A percentile compares a stretch with the other conserved stretches of the same genome.
These are phyloP conservation scores for Ploceus nigricollis DNA, from an alignment of 2,113 vertebrate genomes.

Conservation along the genomic window DNA sequence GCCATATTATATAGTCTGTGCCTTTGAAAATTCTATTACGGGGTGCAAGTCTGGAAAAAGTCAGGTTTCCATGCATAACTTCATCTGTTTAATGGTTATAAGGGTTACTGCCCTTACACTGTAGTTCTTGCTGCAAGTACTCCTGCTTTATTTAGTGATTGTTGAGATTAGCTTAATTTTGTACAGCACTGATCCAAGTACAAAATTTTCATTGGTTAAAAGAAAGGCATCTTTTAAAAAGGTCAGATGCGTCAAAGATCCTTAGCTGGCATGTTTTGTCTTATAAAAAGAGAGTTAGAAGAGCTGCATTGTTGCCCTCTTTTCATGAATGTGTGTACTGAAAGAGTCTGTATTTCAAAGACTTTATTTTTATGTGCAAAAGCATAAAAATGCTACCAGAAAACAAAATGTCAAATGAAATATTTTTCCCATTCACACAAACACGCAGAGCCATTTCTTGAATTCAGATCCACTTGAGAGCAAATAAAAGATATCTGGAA, in stretches of 20 bases:
- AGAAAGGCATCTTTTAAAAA: neutral
- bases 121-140: neutral
- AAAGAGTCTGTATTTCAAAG: neutral
- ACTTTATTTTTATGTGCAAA: neutral
- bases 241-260: neutral
- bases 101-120: neutral
- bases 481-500: constrained; percentile 50
- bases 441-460: neutral
- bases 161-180: neutral
- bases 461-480: constrained; percentile 26
- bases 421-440: neutral
- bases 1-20: rapidly evolving
- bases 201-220: neutral
- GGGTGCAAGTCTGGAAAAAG: neutral
- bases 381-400: constrained; percentile 20
- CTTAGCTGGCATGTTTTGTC: neutral
- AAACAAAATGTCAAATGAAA: constrained; percentile 52
- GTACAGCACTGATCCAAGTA: neutral
- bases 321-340: neutral
- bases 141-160: neutral
- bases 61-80: neutral
- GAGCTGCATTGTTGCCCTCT: neutral
- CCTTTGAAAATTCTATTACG: neutral
- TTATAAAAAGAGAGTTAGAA: neutral
- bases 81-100: neutral